phyloP scores from a whole-genome alignment of 2,888 invertebrate genomes.

The Ennomos fuscantarius region DNA sequence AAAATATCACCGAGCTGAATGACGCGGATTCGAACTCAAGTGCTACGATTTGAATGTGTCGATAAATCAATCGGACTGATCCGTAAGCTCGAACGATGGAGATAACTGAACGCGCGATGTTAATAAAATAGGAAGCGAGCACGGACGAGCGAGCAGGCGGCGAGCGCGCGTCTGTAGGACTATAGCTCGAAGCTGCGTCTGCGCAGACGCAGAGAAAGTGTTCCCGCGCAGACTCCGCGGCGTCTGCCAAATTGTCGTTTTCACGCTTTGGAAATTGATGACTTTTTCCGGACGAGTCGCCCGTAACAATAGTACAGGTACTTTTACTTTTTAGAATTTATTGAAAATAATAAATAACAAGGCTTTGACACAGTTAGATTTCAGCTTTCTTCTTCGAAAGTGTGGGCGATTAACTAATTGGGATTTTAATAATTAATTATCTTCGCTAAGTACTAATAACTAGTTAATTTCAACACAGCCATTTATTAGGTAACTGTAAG shows the following conservation, averaged over 20 bases:
- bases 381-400: conserved; percentile 33
- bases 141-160: conserved; percentile 61
- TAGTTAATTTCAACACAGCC: conserved; percentile 6
- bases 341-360: conserved; percentile 35
- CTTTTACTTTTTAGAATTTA: conserved; percentile 40
- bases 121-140: conserved; percentile 49
- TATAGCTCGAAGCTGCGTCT: conserved; percentile 64
- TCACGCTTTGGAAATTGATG: conserved; percentile 76
- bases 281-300: conserved; percentile 71
- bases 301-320: conserved; percentile 54
- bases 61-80: conserved; percentile 50
- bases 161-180: conserved; percentile 66
- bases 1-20: conserved; percentile 53
- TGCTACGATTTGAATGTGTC: conserved; percentile 40
- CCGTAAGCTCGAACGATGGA: conserved; percentile 42
- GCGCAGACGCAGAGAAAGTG: conserved; percentile 82
- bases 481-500: not conserved
- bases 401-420: conserved; percentile 25
- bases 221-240: conserved; percentile 79
- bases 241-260: conserved; percentile 81
- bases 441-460: conserved; percentile 9
- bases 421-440: conserved; percentile 16
- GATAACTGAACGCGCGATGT: conserved; percentile 44
- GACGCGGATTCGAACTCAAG: conserved; percentile 47
- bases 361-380: conserved; percentile 26